phyloP scores from a whole-genome alignment of 2,797 vertebrate species.

The Micropoecilia bifurca region DNA sequence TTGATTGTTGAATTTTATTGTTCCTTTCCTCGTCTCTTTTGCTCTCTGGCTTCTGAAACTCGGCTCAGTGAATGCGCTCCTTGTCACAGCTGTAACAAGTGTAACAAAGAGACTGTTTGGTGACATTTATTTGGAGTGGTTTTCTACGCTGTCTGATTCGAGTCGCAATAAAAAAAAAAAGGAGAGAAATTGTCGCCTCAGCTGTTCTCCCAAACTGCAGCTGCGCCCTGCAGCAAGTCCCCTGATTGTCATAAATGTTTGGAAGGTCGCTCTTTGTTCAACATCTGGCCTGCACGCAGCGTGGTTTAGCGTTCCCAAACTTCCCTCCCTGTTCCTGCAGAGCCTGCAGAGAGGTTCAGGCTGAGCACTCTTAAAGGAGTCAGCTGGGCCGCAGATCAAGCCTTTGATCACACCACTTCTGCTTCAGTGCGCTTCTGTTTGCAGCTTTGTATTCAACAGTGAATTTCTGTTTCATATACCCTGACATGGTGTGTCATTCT shows the following conservation, averaged over 20 bases:
- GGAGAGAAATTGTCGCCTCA: conserved; percentile 23
- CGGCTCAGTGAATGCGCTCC: background rate
- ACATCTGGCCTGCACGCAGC: conserved; percentile 65
- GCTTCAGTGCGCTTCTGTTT: conserved; percentile 11
- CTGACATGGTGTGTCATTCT: conserved; percentile 24
- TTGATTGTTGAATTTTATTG: conserved; percentile 40
- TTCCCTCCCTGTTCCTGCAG: conserved; percentile 8
- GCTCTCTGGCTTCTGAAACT: conserved; percentile 1
- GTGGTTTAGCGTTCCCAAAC: conserved; percentile 42
- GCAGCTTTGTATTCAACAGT: conserved; percentile 19
- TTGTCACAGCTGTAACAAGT: conserved; percentile 2
- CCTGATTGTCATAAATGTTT: conserved; percentile 58
- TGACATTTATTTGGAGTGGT: conserved; percentile 4
- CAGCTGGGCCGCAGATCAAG: conserved; percentile 23
- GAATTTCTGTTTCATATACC: background rate
- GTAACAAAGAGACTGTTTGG: conserved; percentile 6
- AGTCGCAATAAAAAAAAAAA: conserved; percentile 2
- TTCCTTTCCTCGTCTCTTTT: background rate
- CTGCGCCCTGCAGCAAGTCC: conserved; percentile 49
- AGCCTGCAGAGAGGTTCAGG: conserved; percentile 27
- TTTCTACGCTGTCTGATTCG: conserved; percentile 2
- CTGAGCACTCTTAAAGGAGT: conserved; percentile 25
- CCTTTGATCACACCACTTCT: background rate
- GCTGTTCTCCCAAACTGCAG: conserved; percentile 53
- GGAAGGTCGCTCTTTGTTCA: conserved; percentile 48